Evolutionary conservation across 2,888 invertebrate genomes (phyloP).

Genomic region (Halictus ligatus): DNA sequence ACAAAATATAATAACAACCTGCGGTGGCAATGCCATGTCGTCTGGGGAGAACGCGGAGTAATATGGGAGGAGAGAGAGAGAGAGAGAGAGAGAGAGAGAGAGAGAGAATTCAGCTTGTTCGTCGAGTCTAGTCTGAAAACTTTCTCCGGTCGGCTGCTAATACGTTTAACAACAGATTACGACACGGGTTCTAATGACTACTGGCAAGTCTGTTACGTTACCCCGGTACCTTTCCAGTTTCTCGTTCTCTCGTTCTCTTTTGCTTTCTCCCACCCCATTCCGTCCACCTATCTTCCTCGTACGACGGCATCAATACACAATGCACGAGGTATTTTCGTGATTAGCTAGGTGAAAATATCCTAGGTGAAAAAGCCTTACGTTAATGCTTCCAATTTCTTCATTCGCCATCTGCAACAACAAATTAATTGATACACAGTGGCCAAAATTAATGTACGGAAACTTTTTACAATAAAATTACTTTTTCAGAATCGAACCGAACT

Average conservation of each 20-base stretch:
- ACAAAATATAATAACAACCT: neutral
- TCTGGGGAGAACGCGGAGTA: conserved; percentile 23
- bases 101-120: conserved; percentile 47
- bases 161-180: conserved; percentile 66
- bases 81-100: conserved; percentile 47
- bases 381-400: neutral
- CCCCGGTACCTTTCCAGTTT: conserved; percentile 35
- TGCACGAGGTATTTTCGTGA: conserved; percentile 27
- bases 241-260: neutral
- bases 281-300: neutral
- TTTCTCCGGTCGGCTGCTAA: conserved; percentile 67
- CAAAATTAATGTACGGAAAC: too few species aligned
- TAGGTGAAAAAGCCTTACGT: neutral
- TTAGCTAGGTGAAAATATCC: conserved; percentile 19
- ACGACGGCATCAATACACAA: conserved; percentile 24
- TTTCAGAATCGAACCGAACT: too few species aligned
- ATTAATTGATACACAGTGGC: neutral
- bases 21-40: conserved; percentile 1
- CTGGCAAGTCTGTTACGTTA: conserved; percentile 51
- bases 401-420: neutral
- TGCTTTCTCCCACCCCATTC: neutral
- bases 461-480: too few species aligned
- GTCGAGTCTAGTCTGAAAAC: conserved; percentile 64
- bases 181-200: conserved; percentile 63
- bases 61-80: conserved; percentile 44